Base-by-base conservation (phyloP, 2,888 invertebrate species). In the Ophion slaviceki region DNA sequence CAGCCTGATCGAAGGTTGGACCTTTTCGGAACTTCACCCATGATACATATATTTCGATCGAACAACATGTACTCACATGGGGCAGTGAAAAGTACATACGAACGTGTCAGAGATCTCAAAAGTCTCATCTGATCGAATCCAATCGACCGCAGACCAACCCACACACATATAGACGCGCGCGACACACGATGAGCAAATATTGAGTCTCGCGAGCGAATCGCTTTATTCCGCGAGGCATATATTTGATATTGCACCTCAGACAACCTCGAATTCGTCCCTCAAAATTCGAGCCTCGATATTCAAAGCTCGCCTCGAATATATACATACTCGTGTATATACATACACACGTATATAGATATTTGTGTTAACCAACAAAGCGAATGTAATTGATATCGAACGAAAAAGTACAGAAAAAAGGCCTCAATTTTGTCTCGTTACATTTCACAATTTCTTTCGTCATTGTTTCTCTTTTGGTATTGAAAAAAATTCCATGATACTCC, bases 61-160 rank as follows among this genome's bases (percentile, higher is more conserved):
- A 57, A 66, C 36, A 28, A 68, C 47, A 10, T 7, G 53, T 40
- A 32, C 45, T 2, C 61, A 36, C 57, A 66, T 32, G 14, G 66
- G 78, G 59, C 47, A 61, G 20, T 40, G 71, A 40, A 81, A 61
- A 47, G 24, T 24, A 57, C 66, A 57, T 11, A 59, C 17, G 32
- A 53, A 28, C 80, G 77, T 61, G 84, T 32, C 77, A 57, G 36
- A 45, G 45, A 74, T 85, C 79, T 82, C 79, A 78, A 82, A 79
- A 82, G 79, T 85, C 85, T 47, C 78, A 59, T 87, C 86, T 87
- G 86, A 87, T 87, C 81, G 85, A 85, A 87, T 86, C 71, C 84
- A 78, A 87, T 85, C 68, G 67, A 64, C 36, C 72, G 57, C 57
- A 24, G 20, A 4, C 32, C 32, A 2, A 24, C 47, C 20, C 20